Evolutionary conservation across 30 jellyfish, hydroid and myxozoan genomes (phyloP), one percentile per base, ranked within the genome.

Genomic region (Cassiopea xamachana): DNA sequence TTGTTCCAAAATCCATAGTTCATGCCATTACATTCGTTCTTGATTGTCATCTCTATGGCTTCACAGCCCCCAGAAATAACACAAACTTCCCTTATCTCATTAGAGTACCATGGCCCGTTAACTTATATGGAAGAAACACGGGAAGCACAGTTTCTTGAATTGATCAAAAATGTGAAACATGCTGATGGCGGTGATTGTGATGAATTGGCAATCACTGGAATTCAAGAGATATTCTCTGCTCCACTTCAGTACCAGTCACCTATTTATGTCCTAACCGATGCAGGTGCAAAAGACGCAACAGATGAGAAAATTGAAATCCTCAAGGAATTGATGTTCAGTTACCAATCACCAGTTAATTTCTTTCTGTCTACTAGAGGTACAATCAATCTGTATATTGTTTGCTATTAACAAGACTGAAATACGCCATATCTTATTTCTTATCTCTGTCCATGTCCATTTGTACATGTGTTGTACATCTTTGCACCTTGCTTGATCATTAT

Each of bases 181-280:
- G 79, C 45, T 3, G 97, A 94, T 1, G 98, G 98, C 58, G 96
- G 93, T 1, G 98, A 93, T 58, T 93, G 98, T 73, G 85, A 90
- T 1, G 98, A 93, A 83, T 50, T 84, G 83, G 82, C 97, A 43
- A 71, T 85, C 49, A 76, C 82, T 49, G 98, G 98, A 27, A 93
- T 93, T 77, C 48, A 79, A 60, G 85, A 85, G 62, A 89, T 87
- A 13, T 84, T 88, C 79, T 48, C 80, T 10, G 81, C 93, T 9
- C 78, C 95, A 13, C 47, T 88, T 44, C 83, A 60, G 62, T 81
- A 69, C 61, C 86, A 55, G 62, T 88, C 95, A 50, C 95, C 95
- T 1, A 59, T 88, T 2, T 88, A 88, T 69, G 95, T 88, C 62
- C 73, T 88, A 55, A 88, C 95, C 7, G 95, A 88, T 67, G 95